Evolutionary conservation across 2,888 invertebrate genomes (phyloP).

Genomic region (Nasonia oneida): DNA sequence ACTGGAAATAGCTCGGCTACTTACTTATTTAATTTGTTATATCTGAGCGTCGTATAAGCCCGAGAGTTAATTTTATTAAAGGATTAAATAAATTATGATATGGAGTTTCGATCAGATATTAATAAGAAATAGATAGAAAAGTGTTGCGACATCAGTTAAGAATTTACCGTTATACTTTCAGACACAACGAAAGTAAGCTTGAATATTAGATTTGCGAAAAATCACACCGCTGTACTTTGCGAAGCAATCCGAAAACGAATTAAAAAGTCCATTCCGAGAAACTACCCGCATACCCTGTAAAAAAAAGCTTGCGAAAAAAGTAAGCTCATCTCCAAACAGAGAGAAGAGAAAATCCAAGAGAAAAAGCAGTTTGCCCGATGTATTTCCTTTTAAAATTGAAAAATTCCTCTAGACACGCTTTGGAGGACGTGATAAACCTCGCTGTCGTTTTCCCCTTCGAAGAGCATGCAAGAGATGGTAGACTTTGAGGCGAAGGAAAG

Average conservation of each 20-base stretch:
- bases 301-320: neutral
- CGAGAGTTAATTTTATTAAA: no score
- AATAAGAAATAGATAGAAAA: no score
- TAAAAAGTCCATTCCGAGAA: slow-evolving; percentile 10
- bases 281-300: neutral
- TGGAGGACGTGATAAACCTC: slow-evolving; percentile 55
- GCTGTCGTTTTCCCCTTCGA: neutral
- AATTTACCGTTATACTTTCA: no score
- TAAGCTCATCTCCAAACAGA: slow-evolving; percentile 6
- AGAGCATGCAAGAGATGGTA: neutral
- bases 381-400: slow-evolving; percentile 72
- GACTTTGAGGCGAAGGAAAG: slow-evolving; percentile 41
- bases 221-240: neutral
- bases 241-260: neutral
- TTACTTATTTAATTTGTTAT: neutral
- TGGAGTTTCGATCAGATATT: no score
- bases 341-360: slow-evolving; percentile 12
- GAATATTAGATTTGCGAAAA: no score
- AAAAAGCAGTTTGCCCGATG: slow-evolving; percentile 51
- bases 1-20: neutral
- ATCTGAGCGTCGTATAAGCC: no score
- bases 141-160: no score
- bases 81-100: no score
- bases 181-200: no score
- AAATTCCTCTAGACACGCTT: slow-evolving; percentile 65